Base-by-base conservation (phyloP, 2,888 invertebrate genomes). In the Melinaea menophilus region DNA sequence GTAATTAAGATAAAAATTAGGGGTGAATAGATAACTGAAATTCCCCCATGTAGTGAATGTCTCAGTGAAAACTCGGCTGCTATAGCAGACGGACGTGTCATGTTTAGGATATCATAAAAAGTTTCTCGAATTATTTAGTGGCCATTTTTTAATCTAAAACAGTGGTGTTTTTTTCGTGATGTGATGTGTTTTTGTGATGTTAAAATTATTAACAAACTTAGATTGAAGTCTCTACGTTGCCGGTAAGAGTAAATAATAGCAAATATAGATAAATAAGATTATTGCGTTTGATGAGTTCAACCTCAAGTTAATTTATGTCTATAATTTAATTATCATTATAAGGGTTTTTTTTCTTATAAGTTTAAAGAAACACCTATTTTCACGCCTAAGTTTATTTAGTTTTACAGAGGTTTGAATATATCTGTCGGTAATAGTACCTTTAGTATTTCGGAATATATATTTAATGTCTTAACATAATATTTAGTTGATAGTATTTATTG, bases 61-160 rank as follows among this genome's bases (percentile, higher is more conserved):
- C 68, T 79, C 85, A 86, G 86, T 86, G 72, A 75, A 78, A 73
- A 72, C 71, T 70, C 72, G 74, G 67, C 80, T 61, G 61, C 68
- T 70, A 59, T 46, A 45, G 62, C 68, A 71, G 61, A 68, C 75
- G 78, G 77, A 73, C 81, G 81, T 73, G 77, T 75, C 75, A 72
- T 65, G 56, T 64, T 72, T 63, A 48, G 57, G 59, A 46, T 59
- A 35, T 45, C 63, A 63, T 22, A 22, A 22, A 22, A 22, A 68
- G 66, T 69, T 69, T 54, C 64, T 64, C 59, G 63, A 46, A 33
- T 45, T 5, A 51, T 59, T 12, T 4, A 51, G 56, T 58, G 22
- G 51, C 58, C 7, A 34, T 45, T 45, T 22, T 31, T 12, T 46
- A 51, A 47, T 41, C 48, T 41, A 55, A 45, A 22, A 59, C 35